These are phyloP conservation scores for Colletes gigas DNA, from an alignment of 1,140 invertebrate species.

Conservation along the genomic window DNA sequence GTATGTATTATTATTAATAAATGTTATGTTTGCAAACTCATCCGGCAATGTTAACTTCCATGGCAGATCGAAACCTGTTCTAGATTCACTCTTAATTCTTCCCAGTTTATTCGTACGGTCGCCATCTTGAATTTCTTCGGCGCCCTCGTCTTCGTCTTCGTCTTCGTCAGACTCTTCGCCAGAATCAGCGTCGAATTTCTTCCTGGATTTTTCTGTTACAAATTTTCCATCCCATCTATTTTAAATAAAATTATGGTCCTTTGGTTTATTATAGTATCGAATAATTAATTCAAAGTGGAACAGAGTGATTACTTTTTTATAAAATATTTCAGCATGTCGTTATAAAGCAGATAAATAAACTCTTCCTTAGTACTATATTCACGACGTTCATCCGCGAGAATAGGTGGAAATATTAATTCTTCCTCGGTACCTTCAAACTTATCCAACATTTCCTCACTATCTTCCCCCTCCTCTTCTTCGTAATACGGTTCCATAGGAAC, in stretches of 20 bases:
- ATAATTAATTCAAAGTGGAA: neutral
- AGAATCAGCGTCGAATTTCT: neutral
- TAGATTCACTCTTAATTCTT: neutral
- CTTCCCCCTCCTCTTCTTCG: constrained; percentile 22
- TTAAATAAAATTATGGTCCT: neutral
- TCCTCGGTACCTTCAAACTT: neutral
- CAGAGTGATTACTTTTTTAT: constrained; percentile 43
- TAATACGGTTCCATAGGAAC: neutral
- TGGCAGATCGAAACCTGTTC: neutral
- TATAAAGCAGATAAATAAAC: constrained; percentile 60
- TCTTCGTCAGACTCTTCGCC: neutral
- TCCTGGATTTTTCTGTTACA: constrained; percentile 26
- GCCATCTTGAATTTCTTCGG: neutral
- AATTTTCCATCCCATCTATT: constrained; percentile 50
- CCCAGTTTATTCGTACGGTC: neutral
- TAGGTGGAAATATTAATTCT: constrained; percentile 44
- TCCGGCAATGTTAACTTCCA: constrained; percentile 59
- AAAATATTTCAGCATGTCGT: constrained; percentile 54
- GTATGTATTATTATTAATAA: constrained; percentile 79
- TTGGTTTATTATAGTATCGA: neutral
- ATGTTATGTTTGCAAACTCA: constrained; percentile 74
- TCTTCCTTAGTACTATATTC: constrained; percentile 54
- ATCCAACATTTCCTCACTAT: neutral
- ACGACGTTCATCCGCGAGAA: constrained; percentile 56
- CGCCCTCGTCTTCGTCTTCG: neutral